Base-by-base conservation (phyloP, 2,113 vertebrate species). In the Thunnus thynnus region DNA sequence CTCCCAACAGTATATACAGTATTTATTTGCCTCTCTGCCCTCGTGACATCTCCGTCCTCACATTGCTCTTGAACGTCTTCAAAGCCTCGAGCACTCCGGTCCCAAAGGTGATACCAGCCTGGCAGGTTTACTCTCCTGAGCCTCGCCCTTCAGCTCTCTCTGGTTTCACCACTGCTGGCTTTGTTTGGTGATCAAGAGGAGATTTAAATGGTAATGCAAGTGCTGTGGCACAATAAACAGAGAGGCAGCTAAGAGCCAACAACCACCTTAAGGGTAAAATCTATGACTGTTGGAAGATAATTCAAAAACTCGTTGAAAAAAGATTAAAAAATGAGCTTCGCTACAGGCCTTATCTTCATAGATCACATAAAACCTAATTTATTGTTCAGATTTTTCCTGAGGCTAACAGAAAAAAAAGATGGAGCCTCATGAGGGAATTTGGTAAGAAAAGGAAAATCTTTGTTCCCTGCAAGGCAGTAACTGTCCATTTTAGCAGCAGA, bases 11-110 rank as follows among this genome's bases (percentile, higher is more conserved):
- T 56, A 11, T 44, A 16, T n/a, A 14, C 13, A 50, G 3, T 36
- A 52, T 56, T 36, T 25, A 36, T 71, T 54, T 46, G 12, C 10
- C 8, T 62, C 54, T 66, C 51, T 64, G 51, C 50, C 22, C 18
- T 51, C 22, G 16, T 54, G 11, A 71, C 44, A 46, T 70, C 47
- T 76, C 57, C 54, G 70, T 66, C 61, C 36, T 65, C 44, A 3
- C 1, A 4, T 32, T 77, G 48, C 71, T 69, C 27, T 16, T 62
- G 41, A 75, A 71, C 13, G 18, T 77, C 12, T 67, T 58, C 52
- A 78, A 71, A 80, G 50, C 86, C 78, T 80, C 5, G 0, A 85
- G 73, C 82, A 78, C 67, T 52, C 32, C 36, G 3, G 12, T 84
- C 74, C 61, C 70, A 72, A 56, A 76, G 79, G 48, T 63, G 65